These are phyloP conservation scores for Rhincodon typus DNA, from an alignment of 2,797 vertebrate genomes.

Conservation along the genomic window DNA sequence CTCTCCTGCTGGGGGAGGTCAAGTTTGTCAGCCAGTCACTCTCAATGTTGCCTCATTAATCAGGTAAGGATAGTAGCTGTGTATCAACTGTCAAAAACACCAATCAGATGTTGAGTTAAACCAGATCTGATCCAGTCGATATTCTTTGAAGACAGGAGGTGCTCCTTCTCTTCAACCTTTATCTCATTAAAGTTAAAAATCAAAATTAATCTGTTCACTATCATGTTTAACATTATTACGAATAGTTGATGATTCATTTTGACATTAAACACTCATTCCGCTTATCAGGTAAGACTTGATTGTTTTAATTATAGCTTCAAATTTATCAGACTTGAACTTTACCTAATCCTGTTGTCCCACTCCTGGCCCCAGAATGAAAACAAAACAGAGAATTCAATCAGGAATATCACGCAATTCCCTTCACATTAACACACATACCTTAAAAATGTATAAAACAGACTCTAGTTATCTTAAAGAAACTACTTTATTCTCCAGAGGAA, in stretches of 20 bases:
- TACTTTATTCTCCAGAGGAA: neutral
- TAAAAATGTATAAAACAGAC: neutral
- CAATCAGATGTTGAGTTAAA: conserved; percentile 84
- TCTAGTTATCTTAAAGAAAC: neutral
- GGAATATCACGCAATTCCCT: neutral
- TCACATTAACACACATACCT: neutral
- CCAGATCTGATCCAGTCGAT: conserved; percentile 70
- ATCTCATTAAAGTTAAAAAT: conserved; percentile 90
- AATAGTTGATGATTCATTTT: conserved; percentile 47
- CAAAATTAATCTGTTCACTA: conserved; percentile 81
- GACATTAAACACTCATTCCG: conserved; percentile 43
- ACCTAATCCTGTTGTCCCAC: neutral
- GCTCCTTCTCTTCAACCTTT: conserved; percentile 66
- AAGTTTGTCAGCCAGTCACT: conserved; percentile 54
- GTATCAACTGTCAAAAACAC: conserved; percentile 77
- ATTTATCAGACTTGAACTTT: conserved; percentile 29
- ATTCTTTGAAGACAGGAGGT: conserved; percentile 74
- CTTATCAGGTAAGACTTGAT: conserved; percentile 46
- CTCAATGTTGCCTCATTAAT: conserved; percentile 60
- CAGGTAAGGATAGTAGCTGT: conserved; percentile 67
- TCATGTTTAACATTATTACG: conserved; percentile 52
- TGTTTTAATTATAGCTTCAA: conserved; percentile 49
- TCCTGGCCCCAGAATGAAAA: neutral
- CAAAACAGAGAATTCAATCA: neutral
- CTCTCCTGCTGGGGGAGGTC: conserved; percentile 57